Evolutionary conservation across 2,797 vertebrate species (phyloP), one percentile per base, ranked within the genome.

Genomic region (Psittacula echo): DNA sequence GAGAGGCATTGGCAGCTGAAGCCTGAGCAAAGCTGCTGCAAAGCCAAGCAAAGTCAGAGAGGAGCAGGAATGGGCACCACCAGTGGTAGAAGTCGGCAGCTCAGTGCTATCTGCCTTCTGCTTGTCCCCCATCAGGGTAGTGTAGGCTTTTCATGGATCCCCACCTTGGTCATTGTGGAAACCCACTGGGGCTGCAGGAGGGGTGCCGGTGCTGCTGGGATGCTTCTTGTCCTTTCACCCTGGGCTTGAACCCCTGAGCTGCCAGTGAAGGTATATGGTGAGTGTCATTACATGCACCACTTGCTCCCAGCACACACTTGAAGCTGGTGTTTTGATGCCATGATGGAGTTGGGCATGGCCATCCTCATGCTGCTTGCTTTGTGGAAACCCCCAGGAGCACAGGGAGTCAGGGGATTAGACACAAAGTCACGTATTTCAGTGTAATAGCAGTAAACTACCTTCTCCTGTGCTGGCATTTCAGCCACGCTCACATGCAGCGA

Each of bases 401-500:
- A 13, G 9, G 1, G n/a, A 13, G 27, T 34, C 17, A 5, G 50
- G 22, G 42, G 29, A 13, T 7, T 50, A 30, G 34, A 1, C 1
- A 1, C 41, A 42, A 16, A 17, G 27, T 44, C 64, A 44, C 32
- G 9, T 45, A 4, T 68, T 81, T 26, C 50, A 23, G 14, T 9
- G 3, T 2, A 0, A 1, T 21, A 11, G 18, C n/a, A 44, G 9
- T 32, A 1, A 1, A 22, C 11, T 13, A 7, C 51, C 41, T 41
- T 30, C 41, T 79, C 19, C 41, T 87, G 20, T 53, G 5, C 30
- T 44, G 66, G 11, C 21, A 14, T 32, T 78, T 65, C 37, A 56
- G 60, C 41, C 61, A 45, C 0, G 0, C 3, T 64, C 13, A 32
- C 0, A 0, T 26, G 30, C 45, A n/a, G 24, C 0, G 2, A 2